Evolutionary conservation across 2,113 vertebrate genomes (phyloP).

Genomic region (Tetrax tetrax): DNA sequence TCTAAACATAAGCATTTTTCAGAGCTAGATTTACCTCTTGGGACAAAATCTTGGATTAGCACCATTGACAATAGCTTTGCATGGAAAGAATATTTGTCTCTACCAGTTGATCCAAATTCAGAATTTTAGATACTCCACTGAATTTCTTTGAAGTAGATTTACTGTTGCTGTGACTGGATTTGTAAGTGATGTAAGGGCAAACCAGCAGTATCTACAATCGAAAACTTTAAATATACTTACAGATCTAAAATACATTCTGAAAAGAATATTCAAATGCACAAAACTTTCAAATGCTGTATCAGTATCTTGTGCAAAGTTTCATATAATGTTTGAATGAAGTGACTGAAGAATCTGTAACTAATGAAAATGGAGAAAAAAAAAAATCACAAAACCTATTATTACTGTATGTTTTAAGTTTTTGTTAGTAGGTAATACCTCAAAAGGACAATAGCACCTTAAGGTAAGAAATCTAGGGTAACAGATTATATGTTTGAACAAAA

Average conservation of each 20-base stretch:
- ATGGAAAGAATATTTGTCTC: background rate
- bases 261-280: background rate
- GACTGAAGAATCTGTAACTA: background rate
- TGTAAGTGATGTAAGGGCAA: background rate
- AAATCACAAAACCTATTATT: background rate
- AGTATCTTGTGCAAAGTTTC: background rate
- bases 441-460: background rate
- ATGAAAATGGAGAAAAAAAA: background rate
- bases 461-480: background rate
- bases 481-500: background rate
- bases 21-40: background rate
- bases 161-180: background rate
- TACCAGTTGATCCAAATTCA: background rate
- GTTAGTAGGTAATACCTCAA: background rate
- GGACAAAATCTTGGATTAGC: background rate
- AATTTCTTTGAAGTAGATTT: background rate
- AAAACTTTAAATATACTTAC: background rate
- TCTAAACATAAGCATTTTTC: background rate
- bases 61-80: background rate
- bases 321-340: background rate
- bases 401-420: background rate
- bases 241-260: background rate
- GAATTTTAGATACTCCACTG: background rate
- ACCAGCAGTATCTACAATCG: background rate
- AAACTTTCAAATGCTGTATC: background rate